Evolutionary conservation across 2,797 vertebrate species (phyloP).

Genomic region (Decapterus maruadsi): DNA sequence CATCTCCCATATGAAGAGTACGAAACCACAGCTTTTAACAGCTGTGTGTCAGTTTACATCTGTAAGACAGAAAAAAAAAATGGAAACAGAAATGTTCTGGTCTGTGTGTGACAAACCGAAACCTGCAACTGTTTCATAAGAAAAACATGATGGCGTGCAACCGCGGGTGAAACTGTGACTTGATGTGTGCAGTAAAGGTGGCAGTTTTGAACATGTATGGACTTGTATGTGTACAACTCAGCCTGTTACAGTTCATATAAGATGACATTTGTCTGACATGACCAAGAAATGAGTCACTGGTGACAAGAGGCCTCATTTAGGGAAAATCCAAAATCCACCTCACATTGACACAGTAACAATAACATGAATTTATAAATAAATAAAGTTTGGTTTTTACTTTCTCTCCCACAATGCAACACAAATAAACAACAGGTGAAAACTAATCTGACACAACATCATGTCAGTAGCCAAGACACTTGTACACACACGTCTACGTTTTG

Average conservation of each 20-base stretch:
- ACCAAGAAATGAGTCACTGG: conserved; percentile 4
- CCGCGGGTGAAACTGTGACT: conserved; percentile 57
- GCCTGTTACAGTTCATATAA: conserved; percentile 25
- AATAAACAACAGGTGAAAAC: not conserved
- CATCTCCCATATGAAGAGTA: not conserved
- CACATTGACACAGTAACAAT: not conserved
- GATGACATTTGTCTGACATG: conserved; percentile 9
- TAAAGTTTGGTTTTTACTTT: not conserved
- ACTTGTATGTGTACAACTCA: conserved; percentile 36
- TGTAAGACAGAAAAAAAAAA: not conserved
- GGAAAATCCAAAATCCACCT: not conserved
- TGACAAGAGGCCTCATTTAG: conserved; percentile 2
- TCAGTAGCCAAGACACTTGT: not conserved
- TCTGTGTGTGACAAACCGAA: conserved; percentile 26
- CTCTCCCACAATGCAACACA: not conserved
- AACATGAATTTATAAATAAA: not conserved
- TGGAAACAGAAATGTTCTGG: not conserved
- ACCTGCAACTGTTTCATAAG: conserved; percentile 24
- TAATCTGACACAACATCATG: not conserved
- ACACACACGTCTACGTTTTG: not conserved
- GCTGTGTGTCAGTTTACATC: not conserved
- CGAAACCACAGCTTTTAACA: conserved; percentile 1
- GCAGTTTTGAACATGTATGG: conserved; percentile 38
- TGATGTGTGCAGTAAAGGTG: not conserved
- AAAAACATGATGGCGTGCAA: conserved; percentile 25